Evolutionary conservation across 1,140 invertebrate genomes (phyloP).

Genomic region (Drosophila bocki): DNA sequence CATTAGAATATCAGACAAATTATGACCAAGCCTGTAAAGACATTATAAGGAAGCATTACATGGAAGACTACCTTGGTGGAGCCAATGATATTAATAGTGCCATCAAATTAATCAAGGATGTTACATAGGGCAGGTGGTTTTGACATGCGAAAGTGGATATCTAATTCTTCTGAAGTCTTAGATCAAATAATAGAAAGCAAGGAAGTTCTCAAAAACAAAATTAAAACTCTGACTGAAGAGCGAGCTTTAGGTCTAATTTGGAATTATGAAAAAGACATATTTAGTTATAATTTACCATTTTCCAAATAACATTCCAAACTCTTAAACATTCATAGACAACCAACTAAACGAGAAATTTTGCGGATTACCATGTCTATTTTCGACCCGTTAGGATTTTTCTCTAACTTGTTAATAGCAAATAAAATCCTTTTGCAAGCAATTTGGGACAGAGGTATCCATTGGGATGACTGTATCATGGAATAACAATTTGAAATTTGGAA

Average conservation of each 20-base stretch:
- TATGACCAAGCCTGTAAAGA: constrained; percentile 2
- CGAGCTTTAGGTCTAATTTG: constrained; percentile 24
- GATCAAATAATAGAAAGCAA: neutral
- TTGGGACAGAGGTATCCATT: constrained; percentile 24
- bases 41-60: constrained; percentile 21
- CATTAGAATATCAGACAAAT: too few relatives aligned
- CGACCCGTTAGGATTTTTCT: constrained; percentile 1
- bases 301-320: constrained; percentile 5
- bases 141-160: constrained; percentile 38
- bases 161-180: constrained; percentile 25
- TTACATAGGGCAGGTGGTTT: constrained; percentile 24
- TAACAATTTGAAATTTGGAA: neutral
- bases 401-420: neutral
- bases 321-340: constrained; percentile 2
- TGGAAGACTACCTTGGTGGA: neutral
- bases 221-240: constrained; percentile 13
- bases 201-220: neutral
- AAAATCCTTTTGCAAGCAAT: constrained; percentile 2
- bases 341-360: constrained; percentile 19
- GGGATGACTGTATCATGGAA: constrained; percentile 17
- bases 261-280: constrained; percentile 14
- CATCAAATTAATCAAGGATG: constrained; percentile 14
- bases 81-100: constrained; percentile 39
- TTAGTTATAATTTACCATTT: constrained; percentile 21
- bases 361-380: constrained; percentile 11